Evolutionary conservation across 1,140 invertebrate genomes (phyloP).

Genomic region (Solenopsis invicta): DNA sequence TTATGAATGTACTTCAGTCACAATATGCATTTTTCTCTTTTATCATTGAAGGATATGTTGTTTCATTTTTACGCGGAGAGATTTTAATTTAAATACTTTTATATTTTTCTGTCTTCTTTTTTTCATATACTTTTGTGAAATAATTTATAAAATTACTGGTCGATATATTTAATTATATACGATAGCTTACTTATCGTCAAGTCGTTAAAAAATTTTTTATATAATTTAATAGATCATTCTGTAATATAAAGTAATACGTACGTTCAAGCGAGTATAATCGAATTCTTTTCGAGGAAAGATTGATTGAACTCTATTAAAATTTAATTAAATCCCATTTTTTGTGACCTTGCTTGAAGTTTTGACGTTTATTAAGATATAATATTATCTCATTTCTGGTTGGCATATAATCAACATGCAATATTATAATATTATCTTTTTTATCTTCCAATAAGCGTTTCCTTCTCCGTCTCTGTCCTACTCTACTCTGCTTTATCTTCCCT

Average conservation of each 20-base stretch:
- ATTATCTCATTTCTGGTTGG: not conserved
- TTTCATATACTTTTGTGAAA: not conserved
- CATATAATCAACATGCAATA: constrained; percentile 9
- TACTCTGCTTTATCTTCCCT: constrained; percentile 3
- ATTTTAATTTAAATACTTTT: not conserved
- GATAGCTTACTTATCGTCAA: not conserved
- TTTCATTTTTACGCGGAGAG: not conserved
- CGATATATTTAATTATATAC: not conserved
- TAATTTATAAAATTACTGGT: not conserved
- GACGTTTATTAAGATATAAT: not conserved
- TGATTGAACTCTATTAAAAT: constrained; percentile 8
- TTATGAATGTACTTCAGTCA: not conserved
- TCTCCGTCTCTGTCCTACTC: not conserved
- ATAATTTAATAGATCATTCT: constrained; percentile 4
- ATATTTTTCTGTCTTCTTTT: not conserved
- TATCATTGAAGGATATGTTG: constrained; percentile 3
- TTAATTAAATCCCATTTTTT: not conserved
- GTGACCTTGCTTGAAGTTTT: not conserved
- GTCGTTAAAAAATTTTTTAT: not conserved
- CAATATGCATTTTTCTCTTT: not conserved
- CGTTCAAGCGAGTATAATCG: not conserved
- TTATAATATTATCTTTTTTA: constrained; percentile 22
- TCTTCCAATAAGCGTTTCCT: constrained; percentile 28
- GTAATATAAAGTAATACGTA: not conserved
- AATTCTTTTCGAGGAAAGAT: not conserved